phyloP scores from a whole-genome alignment of 2,113 vertebrate genomes.

The Ciconia boyciana region DNA sequence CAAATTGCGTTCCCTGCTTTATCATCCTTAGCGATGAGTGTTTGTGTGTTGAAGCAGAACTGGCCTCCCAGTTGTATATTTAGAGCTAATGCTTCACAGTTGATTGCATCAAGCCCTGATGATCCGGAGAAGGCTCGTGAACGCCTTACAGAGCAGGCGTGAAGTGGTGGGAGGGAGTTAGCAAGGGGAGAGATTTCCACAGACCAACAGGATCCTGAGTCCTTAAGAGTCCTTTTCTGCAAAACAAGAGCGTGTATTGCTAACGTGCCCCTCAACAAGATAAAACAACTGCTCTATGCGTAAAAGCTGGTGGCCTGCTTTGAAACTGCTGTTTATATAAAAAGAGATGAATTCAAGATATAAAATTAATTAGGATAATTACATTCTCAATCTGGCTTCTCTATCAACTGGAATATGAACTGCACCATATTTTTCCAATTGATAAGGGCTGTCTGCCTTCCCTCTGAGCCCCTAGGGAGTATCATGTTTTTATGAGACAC shows the following conservation, averaged over 20 bases:
- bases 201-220: background rate
- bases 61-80: constrained; percentile 45
- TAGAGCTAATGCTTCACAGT: constrained; percentile 56
- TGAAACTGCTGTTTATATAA: background rate
- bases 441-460: constrained; percentile 19
- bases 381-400: constrained; percentile 36
- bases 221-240: background rate
- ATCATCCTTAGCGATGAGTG: background rate
- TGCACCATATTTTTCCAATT: background rate
- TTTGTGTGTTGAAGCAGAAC: constrained; percentile 18
- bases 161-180: constrained; percentile 18
- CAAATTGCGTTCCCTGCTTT: background rate
- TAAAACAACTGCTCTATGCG: background rate
- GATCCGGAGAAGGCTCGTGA: constrained; percentile 32
- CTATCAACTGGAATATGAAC: background rate
- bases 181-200: background rate
- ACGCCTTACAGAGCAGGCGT: background rate
- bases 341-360: constrained; percentile 3
- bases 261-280: background rate
- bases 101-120: constrained; percentile 37
- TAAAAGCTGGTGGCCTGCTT: background rate
- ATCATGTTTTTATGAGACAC: background rate
- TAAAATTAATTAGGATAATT: constrained; percentile 52
- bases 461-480: background rate
- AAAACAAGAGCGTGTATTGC: background rate